A percentile compares a stretch with the other conserved stretches of the same genome.
Conservation (phyloP, 2,797 vertebrate genomes). For the Sebastes diploproa region DNA sequence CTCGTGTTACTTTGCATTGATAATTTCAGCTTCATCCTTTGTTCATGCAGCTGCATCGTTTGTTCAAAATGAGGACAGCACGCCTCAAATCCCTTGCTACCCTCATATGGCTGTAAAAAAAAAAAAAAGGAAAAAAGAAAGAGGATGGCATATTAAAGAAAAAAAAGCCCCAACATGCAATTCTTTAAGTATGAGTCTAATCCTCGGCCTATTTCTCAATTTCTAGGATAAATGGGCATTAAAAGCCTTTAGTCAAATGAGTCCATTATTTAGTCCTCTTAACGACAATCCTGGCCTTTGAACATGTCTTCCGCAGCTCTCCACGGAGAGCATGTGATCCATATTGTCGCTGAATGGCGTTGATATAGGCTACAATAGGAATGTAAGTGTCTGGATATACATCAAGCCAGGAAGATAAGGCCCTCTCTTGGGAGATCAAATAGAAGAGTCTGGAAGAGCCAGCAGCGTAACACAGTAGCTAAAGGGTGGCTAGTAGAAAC, state of each 20-base stretch:
- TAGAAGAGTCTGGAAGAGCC: conserved; percentile 49
- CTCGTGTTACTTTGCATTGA: conserved; percentile 65
- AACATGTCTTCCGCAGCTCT: conserved; percentile 51
- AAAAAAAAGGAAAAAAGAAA: background rate
- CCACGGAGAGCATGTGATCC: conserved; percentile 38
- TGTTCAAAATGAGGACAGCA: conserved; percentile 69
- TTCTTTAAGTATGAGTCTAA: conserved; percentile 63
- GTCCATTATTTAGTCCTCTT: conserved; percentile 66
- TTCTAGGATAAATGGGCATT: conserved; percentile 71
- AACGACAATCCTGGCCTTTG: conserved; percentile 54
- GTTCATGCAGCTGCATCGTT: conserved; percentile 65
- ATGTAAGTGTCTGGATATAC: conserved; percentile 42
- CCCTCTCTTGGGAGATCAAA: conserved; percentile 58
- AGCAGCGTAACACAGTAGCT: conserved; percentile 44
- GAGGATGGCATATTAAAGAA: conserved; percentile 38
- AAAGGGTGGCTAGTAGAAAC: conserved; percentile 40
- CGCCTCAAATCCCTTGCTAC: conserved; percentile 59
- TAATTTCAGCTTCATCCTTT: conserved; percentile 71
- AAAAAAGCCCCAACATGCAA: conserved; percentile 46
- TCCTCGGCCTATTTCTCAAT: conserved; percentile 62
- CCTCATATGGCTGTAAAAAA: conserved; percentile 23
- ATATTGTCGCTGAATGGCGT: conserved; percentile 47
- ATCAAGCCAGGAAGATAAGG: conserved; percentile 57
- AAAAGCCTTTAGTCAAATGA: conserved; percentile 73
- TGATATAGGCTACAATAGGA: conserved; percentile 47